These are phyloP conservation scores for Brachionus paranguensis DNA, from an alignment of 1,140 invertebrate species.

Conservation along the genomic window DNA sequence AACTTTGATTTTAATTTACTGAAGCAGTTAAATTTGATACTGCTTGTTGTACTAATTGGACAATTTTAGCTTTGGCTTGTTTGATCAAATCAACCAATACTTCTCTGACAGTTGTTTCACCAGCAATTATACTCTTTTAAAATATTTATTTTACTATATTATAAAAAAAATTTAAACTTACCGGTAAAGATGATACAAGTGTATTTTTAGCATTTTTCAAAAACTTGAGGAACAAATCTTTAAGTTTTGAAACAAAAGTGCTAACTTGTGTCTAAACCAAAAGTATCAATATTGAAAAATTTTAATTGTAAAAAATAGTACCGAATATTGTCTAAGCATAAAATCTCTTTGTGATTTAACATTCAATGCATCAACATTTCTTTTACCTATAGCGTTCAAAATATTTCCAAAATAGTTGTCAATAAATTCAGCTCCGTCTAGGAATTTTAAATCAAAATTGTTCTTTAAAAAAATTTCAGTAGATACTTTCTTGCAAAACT, in stretches of 20 bases:
- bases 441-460: neutral
- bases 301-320: neutral
- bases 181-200: neutral
- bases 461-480: neutral
- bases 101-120: neutral
- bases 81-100: neutral
- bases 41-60: slow-evolving; percentile 6
- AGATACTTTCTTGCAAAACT: slow-evolving; percentile 29
- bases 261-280: neutral
- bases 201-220: neutral
- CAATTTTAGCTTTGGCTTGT: neutral
- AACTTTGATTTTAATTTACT: neutral
- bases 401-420: slow-evolving; percentile 34
- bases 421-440: slow-evolving; percentile 7
- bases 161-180: neutral
- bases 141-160: neutral
- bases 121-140: neutral
- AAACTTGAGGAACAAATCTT: neutral
- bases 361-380: neutral
- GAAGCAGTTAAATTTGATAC: neutral
- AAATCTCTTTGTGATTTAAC: neutral
- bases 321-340: neutral
- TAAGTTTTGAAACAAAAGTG: neutral
- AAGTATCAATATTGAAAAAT: neutral
- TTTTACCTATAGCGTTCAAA: slow-evolving; percentile 28